phyloP scores from a whole-genome alignment of 2,888 invertebrate genomes.

The Macrosoma leucophasiata region DNA sequence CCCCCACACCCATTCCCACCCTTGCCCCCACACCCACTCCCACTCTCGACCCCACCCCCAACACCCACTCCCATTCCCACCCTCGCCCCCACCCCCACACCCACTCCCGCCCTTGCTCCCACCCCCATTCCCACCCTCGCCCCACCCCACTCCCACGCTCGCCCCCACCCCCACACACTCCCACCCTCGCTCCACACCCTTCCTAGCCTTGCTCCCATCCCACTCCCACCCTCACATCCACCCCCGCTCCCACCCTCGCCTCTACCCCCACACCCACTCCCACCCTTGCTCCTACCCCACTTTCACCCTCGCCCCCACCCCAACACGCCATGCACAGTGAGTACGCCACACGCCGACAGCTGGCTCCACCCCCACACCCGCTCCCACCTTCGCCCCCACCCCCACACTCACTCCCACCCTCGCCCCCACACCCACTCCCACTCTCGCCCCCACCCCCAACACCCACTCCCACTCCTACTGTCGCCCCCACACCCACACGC shows the following conservation, averaged over 20 bases:
- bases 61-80: slow-evolving; percentile 1
- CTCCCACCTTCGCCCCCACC: background rate
- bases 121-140: background rate
- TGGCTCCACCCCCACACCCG: background rate
- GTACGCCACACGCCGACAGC: slow-evolving; percentile 19
- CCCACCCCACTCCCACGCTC: slow-evolving; percentile 7
- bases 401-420: background rate
- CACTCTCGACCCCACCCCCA: slow-evolving; percentile 3
- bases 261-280: too few relatives aligned
- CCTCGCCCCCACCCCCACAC: background rate
- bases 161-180: slow-evolving; percentile 5
- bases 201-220: too few relatives aligned
- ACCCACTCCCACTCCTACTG: slow-evolving; percentile 1
- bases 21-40: background rate
- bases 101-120: slow-evolving; percentile 9
- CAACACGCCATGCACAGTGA: slow-evolving; percentile 41
- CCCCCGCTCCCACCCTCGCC: slow-evolving; percentile 3
- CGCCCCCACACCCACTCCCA: background rate
- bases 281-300: too few relatives aligned
- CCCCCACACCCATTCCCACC: background rate
- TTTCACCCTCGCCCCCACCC: slow-evolving; percentile 72
- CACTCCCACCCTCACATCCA: background rate
- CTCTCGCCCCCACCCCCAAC: slow-evolving; percentile 1
- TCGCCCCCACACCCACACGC: background rate
- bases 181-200: slow-evolving; percentile 10